Evolutionary conservation across 2,888 invertebrate genomes (phyloP).

Genomic region (Caenorhabditis doughertyi): DNA sequence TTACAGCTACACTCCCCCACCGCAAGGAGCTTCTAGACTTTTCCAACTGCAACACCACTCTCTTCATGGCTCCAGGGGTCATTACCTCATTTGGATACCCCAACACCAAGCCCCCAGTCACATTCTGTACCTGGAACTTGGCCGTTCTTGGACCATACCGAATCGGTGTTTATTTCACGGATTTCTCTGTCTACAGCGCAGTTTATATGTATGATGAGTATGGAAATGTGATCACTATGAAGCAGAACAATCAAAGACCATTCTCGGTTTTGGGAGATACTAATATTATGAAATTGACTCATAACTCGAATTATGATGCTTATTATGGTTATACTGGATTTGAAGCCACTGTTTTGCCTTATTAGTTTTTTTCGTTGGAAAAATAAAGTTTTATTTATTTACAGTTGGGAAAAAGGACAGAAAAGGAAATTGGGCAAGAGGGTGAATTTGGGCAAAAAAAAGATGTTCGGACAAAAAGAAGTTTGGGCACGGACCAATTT

Average conservation of each 20-base stretch:
- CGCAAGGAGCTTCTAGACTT: constrained; percentile 12
- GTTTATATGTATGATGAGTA: constrained; percentile 5
- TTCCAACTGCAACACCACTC: constrained; percentile 39
- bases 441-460: too few relatives aligned
- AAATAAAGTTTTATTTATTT: too few relatives aligned
- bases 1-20: constrained; percentile 1
- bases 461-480: too few relatives aligned
- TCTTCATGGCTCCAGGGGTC: constrained; percentile 33
- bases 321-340: constrained; percentile 4
- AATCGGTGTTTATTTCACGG: constrained; percentile 30
- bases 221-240: background rate
- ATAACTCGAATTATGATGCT: background rate
- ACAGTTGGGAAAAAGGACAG: background rate
- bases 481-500: too few relatives aligned
- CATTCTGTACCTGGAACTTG: constrained; percentile 25
- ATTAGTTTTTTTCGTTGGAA: background rate
- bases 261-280: background rate
- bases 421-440: too few relatives aligned
- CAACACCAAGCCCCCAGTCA: background rate
- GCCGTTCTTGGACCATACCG: constrained; percentile 17
- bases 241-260: background rate
- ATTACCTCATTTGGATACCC: constrained; percentile 34
- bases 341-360: background rate
- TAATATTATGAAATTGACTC: background rate
- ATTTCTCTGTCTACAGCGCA: background rate